Evolutionary conservation across 2,797 vertebrate species (phyloP).

Genomic region (Phrynocephalus forsythii): DNA sequence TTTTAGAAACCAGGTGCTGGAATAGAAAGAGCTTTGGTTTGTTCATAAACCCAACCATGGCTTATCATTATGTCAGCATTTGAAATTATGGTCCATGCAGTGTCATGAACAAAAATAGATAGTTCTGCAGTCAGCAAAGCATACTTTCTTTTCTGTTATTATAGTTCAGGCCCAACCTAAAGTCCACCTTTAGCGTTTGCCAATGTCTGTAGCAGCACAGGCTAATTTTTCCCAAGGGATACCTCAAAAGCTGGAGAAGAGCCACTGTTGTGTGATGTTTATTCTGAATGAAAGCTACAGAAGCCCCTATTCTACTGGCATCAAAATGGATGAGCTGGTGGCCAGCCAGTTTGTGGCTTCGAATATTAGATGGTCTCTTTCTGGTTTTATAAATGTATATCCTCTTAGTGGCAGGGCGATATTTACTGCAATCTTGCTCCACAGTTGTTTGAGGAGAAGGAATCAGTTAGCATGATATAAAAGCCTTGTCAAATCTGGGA

Average conservation of each 20-base stretch:
- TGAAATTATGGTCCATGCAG: conserved; percentile 66
- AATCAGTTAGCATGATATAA: conserved; percentile 77
- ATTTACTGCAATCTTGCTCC: conserved; percentile 73
- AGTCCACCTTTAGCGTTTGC: conserved; percentile 65
- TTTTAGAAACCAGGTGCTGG: background rate
- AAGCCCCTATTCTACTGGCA: conserved; percentile 56
- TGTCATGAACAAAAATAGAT: conserved; percentile 63
- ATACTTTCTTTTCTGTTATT: conserved; percentile 67
- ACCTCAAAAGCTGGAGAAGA: conserved; percentile 67
- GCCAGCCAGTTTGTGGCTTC: conserved; percentile 63
- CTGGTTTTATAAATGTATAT: conserved; percentile 67
- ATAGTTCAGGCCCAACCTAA: conserved; percentile 71
- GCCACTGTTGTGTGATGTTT: conserved; percentile 73
- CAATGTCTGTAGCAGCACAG: conserved; percentile 69
- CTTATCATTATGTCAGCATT: conserved; percentile 31
- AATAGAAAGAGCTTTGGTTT: background rate
- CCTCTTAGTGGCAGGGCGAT: conserved; percentile 72
- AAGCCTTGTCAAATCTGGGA: conserved; percentile 73
- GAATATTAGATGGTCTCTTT: conserved; percentile 72
- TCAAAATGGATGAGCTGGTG: conserved; percentile 72
- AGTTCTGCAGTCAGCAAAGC: conserved; percentile 67
- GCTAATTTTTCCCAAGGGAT: conserved; percentile 65
- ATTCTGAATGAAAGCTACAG: conserved; percentile 49
- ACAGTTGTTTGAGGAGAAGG: conserved; percentile 72
- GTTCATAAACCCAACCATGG: background rate